A percentile compares a stretch with the other conserved stretches of the same genome.
phyloP scores from a whole-genome alignment of 2,888 invertebrate genomes.

The Lapara coniferarum region DNA sequence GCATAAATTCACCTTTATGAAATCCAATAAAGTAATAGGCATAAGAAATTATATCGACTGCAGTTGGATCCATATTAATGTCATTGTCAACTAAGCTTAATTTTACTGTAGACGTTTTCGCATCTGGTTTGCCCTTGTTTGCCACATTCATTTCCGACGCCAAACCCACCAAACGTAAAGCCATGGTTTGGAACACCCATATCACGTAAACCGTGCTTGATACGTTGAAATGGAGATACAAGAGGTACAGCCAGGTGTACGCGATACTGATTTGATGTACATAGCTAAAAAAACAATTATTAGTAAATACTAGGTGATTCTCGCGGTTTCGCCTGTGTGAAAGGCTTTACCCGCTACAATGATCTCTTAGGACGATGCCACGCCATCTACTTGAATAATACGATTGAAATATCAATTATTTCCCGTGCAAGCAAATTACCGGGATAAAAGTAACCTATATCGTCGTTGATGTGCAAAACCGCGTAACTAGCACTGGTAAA shows the following conservation, averaged over 20 bases:
- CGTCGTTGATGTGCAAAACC: no score
- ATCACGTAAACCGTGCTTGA: conserved; percentile 87
- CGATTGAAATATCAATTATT: no score
- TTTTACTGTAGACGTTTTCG: conserved; percentile 42
- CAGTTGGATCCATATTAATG: conserved; percentile 65
- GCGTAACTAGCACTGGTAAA: no score
- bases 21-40: conserved; percentile 92
- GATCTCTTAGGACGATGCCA: no score
- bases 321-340: no score
- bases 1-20: conserved; percentile 85
- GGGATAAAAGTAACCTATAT: no score
- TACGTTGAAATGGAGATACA: conserved; percentile 88
- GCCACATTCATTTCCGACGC: conserved; percentile 88
- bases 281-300: conserved; percentile 80
- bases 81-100: conserved; percentile 42
- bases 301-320: conserved; percentile 13
- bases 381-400: no score
- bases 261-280: conserved; percentile 87
- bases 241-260: conserved; percentile 91
- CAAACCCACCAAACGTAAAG: conserved; percentile 91
- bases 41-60: conserved; percentile 89
- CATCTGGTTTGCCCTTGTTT: conserved; percentile 47
- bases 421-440: no score
- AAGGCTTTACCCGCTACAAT: no score
- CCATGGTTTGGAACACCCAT: conserved; percentile 91